Conservation (phyloP, 2,797 vertebrate genomes). For the Mallotus villosus region DNA sequence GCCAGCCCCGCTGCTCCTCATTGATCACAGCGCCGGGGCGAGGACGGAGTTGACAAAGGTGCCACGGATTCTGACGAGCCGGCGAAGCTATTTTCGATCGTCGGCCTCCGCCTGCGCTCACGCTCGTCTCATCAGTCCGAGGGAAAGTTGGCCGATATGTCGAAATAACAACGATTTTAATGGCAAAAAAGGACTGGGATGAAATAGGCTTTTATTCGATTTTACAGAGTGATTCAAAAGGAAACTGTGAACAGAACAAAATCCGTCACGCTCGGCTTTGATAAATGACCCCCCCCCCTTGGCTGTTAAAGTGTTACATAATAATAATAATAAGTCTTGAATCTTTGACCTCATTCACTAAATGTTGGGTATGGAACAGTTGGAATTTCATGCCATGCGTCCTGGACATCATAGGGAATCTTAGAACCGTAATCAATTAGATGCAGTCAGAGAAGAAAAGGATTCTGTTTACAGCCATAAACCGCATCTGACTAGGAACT, state of each 20-base stretch:
- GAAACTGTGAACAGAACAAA: too few species aligned
- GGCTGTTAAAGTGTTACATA: background rate
- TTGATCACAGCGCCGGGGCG: constrained; percentile 12
- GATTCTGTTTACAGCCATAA: constrained; percentile 2
- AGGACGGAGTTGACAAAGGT: constrained; percentile 7
- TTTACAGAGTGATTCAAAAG: too few species aligned
- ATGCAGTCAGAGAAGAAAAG: background rate
- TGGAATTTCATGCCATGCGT: background rate
- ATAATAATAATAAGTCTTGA: background rate
- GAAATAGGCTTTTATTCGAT: too few species aligned
- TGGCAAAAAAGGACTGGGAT: too few species aligned
- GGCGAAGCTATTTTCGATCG: background rate
- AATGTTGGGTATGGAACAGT: background rate
- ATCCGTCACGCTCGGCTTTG: background rate
- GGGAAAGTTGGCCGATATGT: background rate
- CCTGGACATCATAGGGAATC: background rate
- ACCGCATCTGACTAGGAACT: constrained; percentile 5
- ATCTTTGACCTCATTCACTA: background rate
- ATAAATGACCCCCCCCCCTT: background rate
- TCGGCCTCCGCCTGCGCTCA: background rate
- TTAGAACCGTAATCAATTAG: constrained; percentile 13
- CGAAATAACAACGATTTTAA: background rate
- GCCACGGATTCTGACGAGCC: background rate
- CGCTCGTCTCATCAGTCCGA: background rate
- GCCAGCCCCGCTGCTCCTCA: constrained; percentile 15